Percentiles rank a stretch among this genome's conserved stretches.
Conservation (phyloP, 2,888 invertebrate genomes). For the Dysmachus trigonus region DNA sequence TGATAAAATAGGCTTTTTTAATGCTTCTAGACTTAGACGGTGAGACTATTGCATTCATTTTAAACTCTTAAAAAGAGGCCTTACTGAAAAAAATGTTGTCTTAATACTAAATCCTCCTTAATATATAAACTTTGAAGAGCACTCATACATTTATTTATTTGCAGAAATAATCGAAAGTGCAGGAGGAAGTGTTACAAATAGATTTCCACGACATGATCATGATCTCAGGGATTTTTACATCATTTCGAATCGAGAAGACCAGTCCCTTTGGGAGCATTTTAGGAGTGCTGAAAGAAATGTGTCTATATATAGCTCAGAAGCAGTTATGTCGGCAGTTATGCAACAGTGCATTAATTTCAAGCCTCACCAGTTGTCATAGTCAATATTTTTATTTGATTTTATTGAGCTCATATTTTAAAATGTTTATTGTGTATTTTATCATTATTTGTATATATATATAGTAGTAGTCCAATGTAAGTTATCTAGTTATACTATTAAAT, state of each 20-base stretch:
- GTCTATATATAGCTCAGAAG: conserved; percentile 53
- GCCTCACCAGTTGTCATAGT: conserved; percentile 44
- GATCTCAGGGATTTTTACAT: conserved; percentile 51
- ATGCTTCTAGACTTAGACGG: no score
- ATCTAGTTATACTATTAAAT: background rate
- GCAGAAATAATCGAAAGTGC: conserved; percentile 54
- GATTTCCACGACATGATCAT: conserved; percentile 38
- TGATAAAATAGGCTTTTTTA: no score
- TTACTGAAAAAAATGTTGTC: no score
- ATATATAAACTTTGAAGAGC: background rate
- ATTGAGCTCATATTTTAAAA: background rate
- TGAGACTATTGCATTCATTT: no score
- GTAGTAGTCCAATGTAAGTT: background rate
- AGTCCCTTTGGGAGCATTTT: conserved; percentile 54
- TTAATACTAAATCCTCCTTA: no score
- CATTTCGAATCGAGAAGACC: conserved; percentile 53
- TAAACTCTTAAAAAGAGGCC: no score
- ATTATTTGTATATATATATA: background rate
- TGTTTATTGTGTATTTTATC: background rate
- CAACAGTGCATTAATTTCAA: conserved; percentile 52
- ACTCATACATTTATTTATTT: background rate
- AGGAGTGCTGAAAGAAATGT: conserved; percentile 52
- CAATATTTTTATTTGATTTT: background rate
- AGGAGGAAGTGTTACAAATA: conserved; percentile 52
- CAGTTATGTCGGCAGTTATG: conserved; percentile 55